Percentiles rank a stretch among this genome's conserved stretches.
Evolutionary conservation across 2,888 invertebrate species (phyloP).

Genomic region (Myathropa florea): DNA sequence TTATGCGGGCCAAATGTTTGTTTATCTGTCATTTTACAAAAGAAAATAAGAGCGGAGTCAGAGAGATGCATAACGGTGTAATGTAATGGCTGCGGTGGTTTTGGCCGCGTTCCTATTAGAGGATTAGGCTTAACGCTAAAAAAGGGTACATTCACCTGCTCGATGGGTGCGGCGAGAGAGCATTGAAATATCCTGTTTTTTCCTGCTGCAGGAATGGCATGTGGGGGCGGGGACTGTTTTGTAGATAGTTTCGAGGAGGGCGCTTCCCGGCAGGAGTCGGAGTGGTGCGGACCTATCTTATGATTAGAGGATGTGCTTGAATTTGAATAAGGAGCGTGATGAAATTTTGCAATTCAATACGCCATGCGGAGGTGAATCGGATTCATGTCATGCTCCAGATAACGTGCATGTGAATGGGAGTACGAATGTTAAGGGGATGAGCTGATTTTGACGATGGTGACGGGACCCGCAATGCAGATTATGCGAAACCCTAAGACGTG

Average conservation of each 20-base stretch:
- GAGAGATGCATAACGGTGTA: background rate
- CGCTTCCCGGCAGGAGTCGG: too few species aligned
- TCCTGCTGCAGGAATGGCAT: background rate
- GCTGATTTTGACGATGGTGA: background rate
- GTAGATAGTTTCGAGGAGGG: background rate
- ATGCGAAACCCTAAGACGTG: background rate
- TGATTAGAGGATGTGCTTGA: background rate
- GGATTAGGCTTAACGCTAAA: background rate
- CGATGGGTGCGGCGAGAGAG: background rate
- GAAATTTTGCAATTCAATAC: background rate
- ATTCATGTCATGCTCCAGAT: background rate
- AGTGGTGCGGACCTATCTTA: background rate
- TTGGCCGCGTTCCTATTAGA: constrained; percentile 17
- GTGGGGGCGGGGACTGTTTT: background rate
- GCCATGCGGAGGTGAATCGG: background rate
- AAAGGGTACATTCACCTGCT: background rate
- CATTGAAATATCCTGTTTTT: background rate
- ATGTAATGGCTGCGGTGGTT: constrained; percentile 15
- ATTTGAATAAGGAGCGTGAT: background rate
- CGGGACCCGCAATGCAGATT: background rate
- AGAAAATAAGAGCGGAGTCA: background rate
- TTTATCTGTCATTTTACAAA: constrained; percentile 22
- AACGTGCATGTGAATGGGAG: background rate
- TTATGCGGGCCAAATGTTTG: constrained; percentile 20
- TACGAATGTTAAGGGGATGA: too few species aligned